Percentiles rank a stretch among this genome's conserved stretches.
These are phyloP conservation scores for Melanaphis sacchari DNA, from an alignment of 1,140 invertebrate genomes.

Conservation along the genomic window DNA sequence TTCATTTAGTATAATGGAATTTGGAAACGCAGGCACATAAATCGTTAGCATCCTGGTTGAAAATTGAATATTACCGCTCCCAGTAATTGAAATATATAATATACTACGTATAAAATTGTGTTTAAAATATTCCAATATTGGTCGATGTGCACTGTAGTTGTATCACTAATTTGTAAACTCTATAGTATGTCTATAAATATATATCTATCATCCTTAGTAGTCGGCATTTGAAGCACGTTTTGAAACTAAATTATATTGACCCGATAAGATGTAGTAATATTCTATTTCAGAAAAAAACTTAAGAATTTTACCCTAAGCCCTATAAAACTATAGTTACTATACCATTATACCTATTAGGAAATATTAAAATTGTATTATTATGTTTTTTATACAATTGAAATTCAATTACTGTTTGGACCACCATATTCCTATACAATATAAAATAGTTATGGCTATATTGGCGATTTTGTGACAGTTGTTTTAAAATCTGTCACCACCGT, in stretches of 20 bases:
- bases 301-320: background rate
- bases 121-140: conserved; percentile 28
- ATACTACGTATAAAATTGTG: conserved; percentile 10
- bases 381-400: background rate
- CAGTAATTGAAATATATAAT: conserved; percentile 47
- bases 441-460: too few relatives aligned
- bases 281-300: background rate
- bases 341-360: background rate
- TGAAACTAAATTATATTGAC: background rate
- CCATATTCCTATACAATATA: too few relatives aligned
- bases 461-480: too few relatives aligned
- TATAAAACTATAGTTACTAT: background rate
- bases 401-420: background rate
- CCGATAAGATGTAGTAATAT: background rate
- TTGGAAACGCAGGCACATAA: conserved; percentile 40
- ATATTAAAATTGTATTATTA: background rate
- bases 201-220: background rate
- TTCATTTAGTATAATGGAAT: conserved; percentile 48
- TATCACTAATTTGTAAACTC: background rate
- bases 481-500: too few relatives aligned
- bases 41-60: conserved; percentile 21
- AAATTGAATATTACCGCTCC: conserved; percentile 41
- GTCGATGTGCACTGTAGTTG: background rate
- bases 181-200: background rate
- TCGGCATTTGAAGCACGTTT: background rate